These are phyloP conservation scores for Antheraea yamamai DNA, from an alignment of 2,888 invertebrate species.

Conservation along the genomic window DNA sequence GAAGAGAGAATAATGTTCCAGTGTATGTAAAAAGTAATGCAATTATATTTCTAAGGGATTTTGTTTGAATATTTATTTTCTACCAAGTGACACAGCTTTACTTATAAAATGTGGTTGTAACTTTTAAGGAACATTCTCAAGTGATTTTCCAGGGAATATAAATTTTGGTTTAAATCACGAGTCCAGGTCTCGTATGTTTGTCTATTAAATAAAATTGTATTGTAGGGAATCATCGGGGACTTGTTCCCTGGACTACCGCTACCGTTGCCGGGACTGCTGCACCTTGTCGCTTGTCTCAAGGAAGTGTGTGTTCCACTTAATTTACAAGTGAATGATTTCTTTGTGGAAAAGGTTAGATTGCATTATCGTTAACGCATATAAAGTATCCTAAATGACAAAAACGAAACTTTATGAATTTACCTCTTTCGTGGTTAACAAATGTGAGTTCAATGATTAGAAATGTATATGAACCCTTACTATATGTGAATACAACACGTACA, in stretches of 20 bases:
- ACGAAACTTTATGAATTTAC: neutral
- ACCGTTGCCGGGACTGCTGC: conserved; percentile 90
- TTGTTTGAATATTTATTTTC: neutral
- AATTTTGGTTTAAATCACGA: neutral
- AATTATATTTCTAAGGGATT: neutral
- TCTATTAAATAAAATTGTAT: neutral
- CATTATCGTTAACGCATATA: neutral
- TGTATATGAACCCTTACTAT: too few relatives aligned
- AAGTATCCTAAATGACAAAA: neutral
- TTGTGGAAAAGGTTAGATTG: conserved; percentile 86
- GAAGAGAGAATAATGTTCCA: neutral
- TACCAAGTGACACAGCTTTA: neutral
- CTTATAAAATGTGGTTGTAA: neutral
- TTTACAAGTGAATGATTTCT: conserved; percentile 91
- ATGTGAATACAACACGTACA: too few relatives aligned
- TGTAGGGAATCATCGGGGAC: conserved; percentile 94
- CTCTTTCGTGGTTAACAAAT: neutral
- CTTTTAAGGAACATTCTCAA: neutral
- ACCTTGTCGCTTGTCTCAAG: conserved; percentile 62
- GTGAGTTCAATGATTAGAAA: too few relatives aligned
- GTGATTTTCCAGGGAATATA: neutral
- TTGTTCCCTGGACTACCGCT: conserved; percentile 93
- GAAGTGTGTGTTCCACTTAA: conserved; percentile 87
- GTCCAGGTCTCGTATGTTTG: neutral
- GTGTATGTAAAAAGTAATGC: neutral